A percentile compares a stretch with the other conserved stretches of the same genome.
These are phyloP conservation scores for Ephialtes manifestator DNA, from an alignment of 2,888 invertebrate species.

Conservation along the genomic window DNA sequence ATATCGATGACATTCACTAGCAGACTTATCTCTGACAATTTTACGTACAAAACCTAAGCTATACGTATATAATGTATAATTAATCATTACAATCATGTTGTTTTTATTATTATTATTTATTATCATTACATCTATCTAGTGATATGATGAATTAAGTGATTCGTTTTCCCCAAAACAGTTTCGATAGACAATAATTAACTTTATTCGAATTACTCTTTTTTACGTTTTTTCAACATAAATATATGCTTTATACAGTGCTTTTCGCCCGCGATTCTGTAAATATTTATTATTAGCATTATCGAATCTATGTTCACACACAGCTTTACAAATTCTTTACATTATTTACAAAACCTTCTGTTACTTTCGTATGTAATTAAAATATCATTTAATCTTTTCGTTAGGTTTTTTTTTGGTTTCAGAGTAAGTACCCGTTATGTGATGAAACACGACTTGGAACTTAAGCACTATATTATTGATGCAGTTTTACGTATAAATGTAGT, in stretches of 20 bases:
- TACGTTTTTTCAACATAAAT: slow-evolving; percentile 29
- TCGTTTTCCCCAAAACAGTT: slow-evolving; percentile 70
- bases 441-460: slow-evolving; percentile 40
- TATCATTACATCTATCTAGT: slow-evolving; percentile 60
- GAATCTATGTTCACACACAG: slow-evolving; percentile 16
- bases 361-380: slow-evolving; percentile 55
- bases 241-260: slow-evolving; percentile 23
- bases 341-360: slow-evolving; percentile 48
- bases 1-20: slow-evolving; percentile 46
- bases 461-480: slow-evolving; percentile 7
- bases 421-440: slow-evolving; percentile 52
- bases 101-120: slow-evolving; percentile 30
- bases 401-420: slow-evolving; percentile 4
- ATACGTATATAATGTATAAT: slow-evolving; percentile 41
- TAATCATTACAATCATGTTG: slow-evolving; percentile 9
- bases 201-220: slow-evolving; percentile 37
- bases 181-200: slow-evolving; percentile 43
- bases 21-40: slow-evolving; percentile 27
- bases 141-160: slow-evolving; percentile 75
- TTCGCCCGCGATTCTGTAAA: not conserved
- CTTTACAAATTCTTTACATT: slow-evolving; percentile 43
- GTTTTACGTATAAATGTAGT: not conserved
- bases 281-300: not conserved
- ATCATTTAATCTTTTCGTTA: slow-evolving; percentile 23
- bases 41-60: slow-evolving; percentile 64